Conservation (phyloP, 1,140 invertebrate genomes). For the Adoxophyes honmai region DNA sequence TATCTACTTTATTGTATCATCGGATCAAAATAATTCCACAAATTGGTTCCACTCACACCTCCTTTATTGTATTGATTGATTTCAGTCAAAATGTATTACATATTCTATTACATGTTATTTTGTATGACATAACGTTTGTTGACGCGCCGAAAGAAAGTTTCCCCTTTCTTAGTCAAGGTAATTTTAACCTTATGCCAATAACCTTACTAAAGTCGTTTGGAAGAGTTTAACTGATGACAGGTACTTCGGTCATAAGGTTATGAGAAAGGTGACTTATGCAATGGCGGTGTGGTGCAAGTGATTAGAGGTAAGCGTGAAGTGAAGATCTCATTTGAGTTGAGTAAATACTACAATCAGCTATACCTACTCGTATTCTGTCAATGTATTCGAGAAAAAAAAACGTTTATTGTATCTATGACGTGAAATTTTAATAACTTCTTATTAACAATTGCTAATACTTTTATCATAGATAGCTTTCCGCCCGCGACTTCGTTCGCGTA, state of each 20-base stretch:
- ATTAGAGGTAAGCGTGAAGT: not conserved
- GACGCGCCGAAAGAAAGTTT: conserved; percentile 7
- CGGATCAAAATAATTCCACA: not conserved
- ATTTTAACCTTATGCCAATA: not conserved
- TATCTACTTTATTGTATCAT: not conserved
- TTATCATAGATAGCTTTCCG: too few relatives aligned
- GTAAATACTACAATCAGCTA: too few relatives aligned
- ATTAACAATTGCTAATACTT: too few relatives aligned
- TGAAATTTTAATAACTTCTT: too few relatives aligned
- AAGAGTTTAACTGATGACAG: conserved; percentile 13
- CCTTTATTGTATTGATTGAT: not conserved
- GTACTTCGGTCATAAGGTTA: conserved; percentile 43
- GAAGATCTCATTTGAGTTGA: too few relatives aligned
- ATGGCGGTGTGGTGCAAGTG: not conserved
- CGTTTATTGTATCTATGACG: too few relatives aligned
- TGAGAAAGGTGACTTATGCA: conserved; percentile 42
- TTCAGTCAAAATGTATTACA: too few relatives aligned
- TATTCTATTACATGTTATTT: conserved; percentile 12
- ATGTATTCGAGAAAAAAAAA: too few relatives aligned
- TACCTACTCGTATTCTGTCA: too few relatives aligned
- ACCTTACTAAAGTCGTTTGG: not conserved
- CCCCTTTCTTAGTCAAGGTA: not conserved
- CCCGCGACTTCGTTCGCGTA: too few relatives aligned
- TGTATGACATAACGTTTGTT: not conserved
- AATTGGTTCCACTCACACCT: conserved; percentile 2